A percentile compares a stretch with the other conserved stretches of the same genome.
phyloP scores from a whole-genome alignment of 1,140 invertebrate genomes.

The Aphelenchoides besseyi region DNA sequence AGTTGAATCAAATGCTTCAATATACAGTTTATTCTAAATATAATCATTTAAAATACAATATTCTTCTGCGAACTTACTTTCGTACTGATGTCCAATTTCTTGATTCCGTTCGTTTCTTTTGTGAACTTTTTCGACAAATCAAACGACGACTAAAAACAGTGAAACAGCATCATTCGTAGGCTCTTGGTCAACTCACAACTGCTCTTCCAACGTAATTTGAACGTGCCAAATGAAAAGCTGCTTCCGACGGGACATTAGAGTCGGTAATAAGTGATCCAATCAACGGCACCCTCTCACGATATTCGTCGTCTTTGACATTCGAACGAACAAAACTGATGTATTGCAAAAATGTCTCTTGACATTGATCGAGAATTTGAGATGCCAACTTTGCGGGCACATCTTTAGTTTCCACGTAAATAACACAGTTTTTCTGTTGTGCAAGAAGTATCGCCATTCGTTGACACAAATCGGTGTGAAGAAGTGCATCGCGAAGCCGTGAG shows the following conservation, averaged over 20 bases:
- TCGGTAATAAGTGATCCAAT: conserved; percentile 83
- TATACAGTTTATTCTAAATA: conserved; percentile 48
- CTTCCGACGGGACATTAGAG: conserved; percentile 88
- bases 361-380: conserved; percentile 70
- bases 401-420: conserved; percentile 80
- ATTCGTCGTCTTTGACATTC: conserved; percentile 88
- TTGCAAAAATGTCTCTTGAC: conserved; percentile 95
- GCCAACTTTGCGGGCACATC: conserved; percentile 81
- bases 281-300: conserved; percentile 80
- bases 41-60: conserved; percentile 10
- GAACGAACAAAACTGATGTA: conserved; percentile 91
- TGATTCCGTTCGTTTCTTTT: conserved; percentile 31
- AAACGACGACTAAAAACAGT: not conserved
- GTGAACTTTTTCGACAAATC: conserved; percentile 43
- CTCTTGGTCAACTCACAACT: not conserved
- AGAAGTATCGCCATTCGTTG: conserved; percentile 88
- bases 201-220: conserved; percentile 38
- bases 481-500: conserved; percentile 86
- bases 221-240: conserved; percentile 74
- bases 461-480: conserved; percentile 84
- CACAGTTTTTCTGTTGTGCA: conserved; percentile 90
- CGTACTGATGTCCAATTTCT: conserved; percentile 30
- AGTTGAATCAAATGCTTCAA: conserved; percentile 35
- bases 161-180: conserved; percentile 19
- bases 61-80: conserved; percentile 31